Base-by-base conservation (phyloP, 2,888 invertebrate genomes). In the Amblyjoppa fuscipennis region DNA sequence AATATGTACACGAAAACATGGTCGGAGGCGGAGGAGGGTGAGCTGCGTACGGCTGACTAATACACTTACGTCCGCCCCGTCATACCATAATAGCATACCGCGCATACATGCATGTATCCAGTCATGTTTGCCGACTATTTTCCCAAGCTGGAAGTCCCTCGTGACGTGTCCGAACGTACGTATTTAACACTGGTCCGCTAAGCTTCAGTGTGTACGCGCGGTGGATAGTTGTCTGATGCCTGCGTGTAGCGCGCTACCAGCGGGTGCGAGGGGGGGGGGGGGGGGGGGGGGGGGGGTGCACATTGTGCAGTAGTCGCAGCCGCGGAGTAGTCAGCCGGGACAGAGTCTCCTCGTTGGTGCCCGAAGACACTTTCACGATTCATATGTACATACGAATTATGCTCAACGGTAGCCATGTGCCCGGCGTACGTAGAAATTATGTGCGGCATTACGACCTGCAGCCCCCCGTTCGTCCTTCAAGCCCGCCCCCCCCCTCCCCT, bases 291-390 rank as follows among this genome's bases (percentile, higher is more conserved):
- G 2, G 7, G 28, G 25, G 6, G 25, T 13, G 25, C 59, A 59
- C 59, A 59, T 11, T 59, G 28, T 28, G 25, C 11, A 51, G 80
- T 76, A 83, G 56, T 75, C 28, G 7, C 31, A 73, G 56, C 68
- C 16, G 66, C 61, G 16, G 80, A 83, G 66, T 73, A 80, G 81
- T 80, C 79, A 79, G 85, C 59, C 85, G 71, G 68, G 53, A 71
- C 66, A 64, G 70, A 74, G 56, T 82, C 76, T 68, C 71, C 81
- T 73, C 82, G 76, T 71, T 68, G 76, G 70, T 51, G 66, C 13
- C 53, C 68, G 64, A 82, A 73, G 85, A 83, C 82, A 76, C 82
- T 80, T 83, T 83, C 51, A 71, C 83, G 51, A 80, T 77, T 85
- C 71, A 68, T 71, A 69, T 79, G 76, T 74, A 81, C 77, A 81